Evolutionary conservation across 2,888 invertebrate genomes (phyloP), one percentile per base, ranked within the genome.

Genomic region (Thysanoteuthis rhombus): DNA sequence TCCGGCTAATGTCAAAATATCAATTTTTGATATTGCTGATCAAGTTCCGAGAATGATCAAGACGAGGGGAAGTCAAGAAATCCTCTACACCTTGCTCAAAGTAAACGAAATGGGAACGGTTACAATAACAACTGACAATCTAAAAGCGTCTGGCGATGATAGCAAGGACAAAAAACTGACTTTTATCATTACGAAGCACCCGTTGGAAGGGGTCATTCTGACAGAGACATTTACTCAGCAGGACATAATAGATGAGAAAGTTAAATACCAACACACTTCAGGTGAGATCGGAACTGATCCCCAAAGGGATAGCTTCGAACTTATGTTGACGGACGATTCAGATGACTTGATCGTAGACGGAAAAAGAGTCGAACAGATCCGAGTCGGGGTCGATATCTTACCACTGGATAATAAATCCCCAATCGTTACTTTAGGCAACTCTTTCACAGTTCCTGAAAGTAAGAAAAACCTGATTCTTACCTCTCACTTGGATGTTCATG

Each of bases 361-460:
- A 36, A 96, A 95, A 93, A 95, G 94, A 90, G 95, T 96, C 89
- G 95, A 95, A 8, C 95, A 95, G 42, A 95, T 97, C 25, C 92
- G 95, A 40, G 95, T 97, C 38, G 93, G 94, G 47, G 96, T 97
- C 16, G 95, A 95, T 12, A 96, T 97, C 58, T 58, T 95, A 32
- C 97, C 97, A 25, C 95, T 96, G 6, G 96, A 97, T 95, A 97
- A 96, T 94, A 95, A 95, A 89, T 93, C 96, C 10, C 97, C 97
- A 10, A 94, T 94, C 36, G 96, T 97, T 6, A 95, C 95, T 6
- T 93, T 96, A 36, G 95, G 95, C 25, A 94, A 94, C 16, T 94
- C 94, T 5, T 95, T 96, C 90, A 95, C 94, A 52, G 97, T 97
- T 28, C 91, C 94, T 39, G 97, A 97, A 95, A 96, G 96, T 38